Base-by-base conservation (phyloP, 2,113 vertebrate species). In the Dromiciops gliroides region DNA sequence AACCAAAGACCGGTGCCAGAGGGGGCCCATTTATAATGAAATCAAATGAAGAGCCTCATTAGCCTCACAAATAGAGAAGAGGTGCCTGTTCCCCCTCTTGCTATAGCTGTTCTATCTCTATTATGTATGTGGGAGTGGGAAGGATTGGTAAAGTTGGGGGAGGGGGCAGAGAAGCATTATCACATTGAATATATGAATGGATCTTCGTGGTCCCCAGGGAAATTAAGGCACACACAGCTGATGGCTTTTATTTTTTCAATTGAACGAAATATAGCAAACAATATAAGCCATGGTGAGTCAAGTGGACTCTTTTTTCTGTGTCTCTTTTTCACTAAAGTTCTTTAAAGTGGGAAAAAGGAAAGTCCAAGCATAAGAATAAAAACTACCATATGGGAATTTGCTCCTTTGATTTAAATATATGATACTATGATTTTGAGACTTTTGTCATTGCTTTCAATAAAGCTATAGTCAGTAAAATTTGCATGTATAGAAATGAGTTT, bases 11-110 rank as follows among this genome's bases (percentile, higher is more conserved):
- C 37, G 89, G 52, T 97, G 94, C 97, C 95, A 98, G 96, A 95
- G 97, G 97, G 97, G 98, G 94, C 95, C 94, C 95, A 97, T 97
- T 97, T 97, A 98, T 97, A 98, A 98, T 97, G 96, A 98, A 97
- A 92, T 93, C 95, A 98, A 97, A 98, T 97, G 97, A 98, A 98
- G 93, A 93, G 92, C 94, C 95, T 98, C 97, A 97, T 98, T 98
- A 98, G 91, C 75, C 96, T 98, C 97, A 95, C 95, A 98, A 98
- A 97, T 56, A 50, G 96, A 96, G 96, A 98, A 98, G 97, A 98
- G 96, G 96, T 97, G 95, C 90, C 93, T 98, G 96, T 94, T 97
- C 96, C 51, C 51, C 97, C 94, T 97, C 94, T 96, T 95, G 97
- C 97, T 97, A 53, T 97, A 92, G 97, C 97, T 94, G 89, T 90